Evolutionary conservation across 1,140 invertebrate genomes (phyloP).

Genomic region (Musca domestica): DNA sequence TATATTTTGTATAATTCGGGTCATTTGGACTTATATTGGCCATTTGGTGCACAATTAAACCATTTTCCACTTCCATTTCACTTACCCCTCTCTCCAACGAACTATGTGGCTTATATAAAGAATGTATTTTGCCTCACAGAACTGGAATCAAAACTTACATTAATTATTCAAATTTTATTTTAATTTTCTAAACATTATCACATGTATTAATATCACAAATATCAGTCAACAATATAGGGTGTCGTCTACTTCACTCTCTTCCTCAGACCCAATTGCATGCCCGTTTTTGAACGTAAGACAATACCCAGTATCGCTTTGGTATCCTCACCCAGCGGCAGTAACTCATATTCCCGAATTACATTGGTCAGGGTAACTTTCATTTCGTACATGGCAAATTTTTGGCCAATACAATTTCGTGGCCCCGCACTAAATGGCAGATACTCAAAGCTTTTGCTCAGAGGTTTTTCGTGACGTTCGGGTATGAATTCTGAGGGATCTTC

Average conservation of each 20-base stretch:
- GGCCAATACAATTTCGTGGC: constrained; percentile 68
- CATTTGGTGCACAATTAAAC: too few relatives aligned
- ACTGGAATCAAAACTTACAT: too few relatives aligned
- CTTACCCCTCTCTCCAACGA: too few relatives aligned
- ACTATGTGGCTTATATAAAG: too few relatives aligned
- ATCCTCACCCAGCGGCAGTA: constrained; percentile 39
- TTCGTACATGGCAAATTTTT: constrained; percentile 60
- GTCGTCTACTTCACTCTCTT: neutral
- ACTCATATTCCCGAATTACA: constrained; percentile 51
- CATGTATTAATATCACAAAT: too few relatives aligned
- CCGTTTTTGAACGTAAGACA: constrained; percentile 41
- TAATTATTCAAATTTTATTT: too few relatives aligned
- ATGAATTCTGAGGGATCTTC: constrained; percentile 55
- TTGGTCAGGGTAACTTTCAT: constrained; percentile 61
- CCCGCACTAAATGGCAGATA: constrained; percentile 73
- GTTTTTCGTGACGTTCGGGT: constrained; percentile 62
- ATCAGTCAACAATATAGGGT: too few relatives aligned
- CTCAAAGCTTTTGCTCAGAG: constrained; percentile 56
- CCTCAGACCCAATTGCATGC: constrained; percentile 41
- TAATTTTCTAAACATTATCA: too few relatives aligned
- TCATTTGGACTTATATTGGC: too few relatives aligned
- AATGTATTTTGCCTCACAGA: too few relatives aligned
- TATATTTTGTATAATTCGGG: too few relatives aligned
- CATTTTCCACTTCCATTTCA: too few relatives aligned
- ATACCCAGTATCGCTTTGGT: constrained; percentile 38